phyloP scores from a whole-genome alignment of 1,140 invertebrate genomes.

The Panagrolaimus sp. region DNA sequence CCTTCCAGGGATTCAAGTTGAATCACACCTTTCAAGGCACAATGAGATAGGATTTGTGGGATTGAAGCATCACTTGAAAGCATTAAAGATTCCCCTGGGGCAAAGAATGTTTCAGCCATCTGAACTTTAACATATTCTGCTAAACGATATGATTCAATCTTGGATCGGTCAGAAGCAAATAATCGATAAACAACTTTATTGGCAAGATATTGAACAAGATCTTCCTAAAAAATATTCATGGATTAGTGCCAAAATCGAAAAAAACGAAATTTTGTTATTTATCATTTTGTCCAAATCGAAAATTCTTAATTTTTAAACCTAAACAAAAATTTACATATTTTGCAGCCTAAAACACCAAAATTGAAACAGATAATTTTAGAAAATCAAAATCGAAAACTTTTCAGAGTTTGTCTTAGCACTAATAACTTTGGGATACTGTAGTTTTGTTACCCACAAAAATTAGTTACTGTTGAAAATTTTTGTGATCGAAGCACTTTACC shows the following conservation, averaged over 20 bases:
- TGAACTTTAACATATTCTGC: not conserved
- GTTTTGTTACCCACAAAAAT: too few relatives aligned
- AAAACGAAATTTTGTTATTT: too few relatives aligned
- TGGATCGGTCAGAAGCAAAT: not conserved
- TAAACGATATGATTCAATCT: not conserved
- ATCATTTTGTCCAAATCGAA: too few relatives aligned
- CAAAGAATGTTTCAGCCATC: slow-evolving; percentile 15
- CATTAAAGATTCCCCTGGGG: not conserved
- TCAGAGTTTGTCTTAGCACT: too few relatives aligned
- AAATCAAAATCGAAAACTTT: too few relatives aligned
- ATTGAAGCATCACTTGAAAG: not conserved
- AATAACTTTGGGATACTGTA: too few relatives aligned
- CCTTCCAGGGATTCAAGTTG: slow-evolving; percentile 1
- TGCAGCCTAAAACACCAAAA: too few relatives aligned
- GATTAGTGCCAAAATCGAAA: too few relatives aligned
- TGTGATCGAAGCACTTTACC: not conserved
- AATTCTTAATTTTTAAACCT: too few relatives aligned
- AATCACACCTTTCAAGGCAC: not conserved
- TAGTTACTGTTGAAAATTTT: not conserved
- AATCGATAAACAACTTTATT: slow-evolving; percentile 4
- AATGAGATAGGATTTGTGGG: not conserved
- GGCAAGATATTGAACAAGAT: not conserved
- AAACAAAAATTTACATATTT: too few relatives aligned
- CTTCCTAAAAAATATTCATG: not conserved
- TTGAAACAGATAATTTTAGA: too few relatives aligned